A percentile compares a stretch with the other conserved stretches of the same genome.
Evolutionary conservation across 2,113 vertebrate genomes (phyloP).

Genomic region (Megaleporinus macrocephalus): DNA sequence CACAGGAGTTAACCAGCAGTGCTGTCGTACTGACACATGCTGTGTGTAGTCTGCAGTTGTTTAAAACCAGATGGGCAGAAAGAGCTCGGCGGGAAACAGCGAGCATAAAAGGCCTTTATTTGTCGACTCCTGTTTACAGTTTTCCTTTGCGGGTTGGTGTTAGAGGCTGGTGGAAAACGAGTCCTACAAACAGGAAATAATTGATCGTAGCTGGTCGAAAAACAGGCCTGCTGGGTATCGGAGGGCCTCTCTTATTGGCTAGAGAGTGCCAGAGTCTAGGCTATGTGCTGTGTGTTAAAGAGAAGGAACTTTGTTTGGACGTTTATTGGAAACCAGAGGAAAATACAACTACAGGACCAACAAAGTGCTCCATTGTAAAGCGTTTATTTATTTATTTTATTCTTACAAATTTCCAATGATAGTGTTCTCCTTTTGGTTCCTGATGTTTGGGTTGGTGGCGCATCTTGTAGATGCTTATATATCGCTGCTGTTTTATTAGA

Average conservation of each 20-base stretch:
- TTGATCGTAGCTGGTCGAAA: background rate
- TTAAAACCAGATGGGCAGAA: background rate
- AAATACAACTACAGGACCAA: no score
- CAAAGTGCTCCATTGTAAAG: no score
- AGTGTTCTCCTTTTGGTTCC: no score
- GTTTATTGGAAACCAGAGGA: no score
- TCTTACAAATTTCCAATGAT: no score
- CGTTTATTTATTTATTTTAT: no score
- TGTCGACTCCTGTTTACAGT: background rate
- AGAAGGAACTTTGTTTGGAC: no score
- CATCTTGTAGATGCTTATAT: no score
- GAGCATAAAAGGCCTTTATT: background rate
- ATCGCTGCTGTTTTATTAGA: no score
- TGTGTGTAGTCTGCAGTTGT: background rate
- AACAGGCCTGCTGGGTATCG: background rate
- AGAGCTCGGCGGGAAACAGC: background rate
- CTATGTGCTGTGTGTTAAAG: background rate
- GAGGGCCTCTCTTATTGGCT: background rate
- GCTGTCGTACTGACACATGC: background rate
- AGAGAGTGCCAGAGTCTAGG: background rate
- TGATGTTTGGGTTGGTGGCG: no score
- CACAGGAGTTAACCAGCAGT: no score
- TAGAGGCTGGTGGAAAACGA: background rate
- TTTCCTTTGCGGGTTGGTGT: background rate
- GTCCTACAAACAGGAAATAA: background rate